phyloP scores from a whole-genome alignment of 1,140 invertebrate genomes.

The Drosophila saltans region DNA sequence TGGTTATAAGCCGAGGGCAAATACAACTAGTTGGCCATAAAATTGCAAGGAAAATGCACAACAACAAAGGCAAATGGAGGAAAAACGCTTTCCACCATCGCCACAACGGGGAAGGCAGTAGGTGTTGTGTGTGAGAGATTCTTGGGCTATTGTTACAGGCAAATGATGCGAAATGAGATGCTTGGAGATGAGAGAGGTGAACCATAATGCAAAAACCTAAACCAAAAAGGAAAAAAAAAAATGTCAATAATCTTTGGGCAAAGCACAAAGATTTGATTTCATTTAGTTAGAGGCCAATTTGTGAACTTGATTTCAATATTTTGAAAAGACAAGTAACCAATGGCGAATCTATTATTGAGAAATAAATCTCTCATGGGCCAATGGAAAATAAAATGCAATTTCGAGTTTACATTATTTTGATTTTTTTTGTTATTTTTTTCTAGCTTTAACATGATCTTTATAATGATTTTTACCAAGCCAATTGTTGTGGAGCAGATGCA shows the following conservation, averaged over 20 bases:
- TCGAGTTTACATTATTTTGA: too few relatives aligned
- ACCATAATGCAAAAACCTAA: neutral
- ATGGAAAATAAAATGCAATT: too few relatives aligned
- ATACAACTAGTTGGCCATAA: conserved; percentile 23
- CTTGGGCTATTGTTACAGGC: conserved; percentile 45
- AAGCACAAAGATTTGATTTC: neutral
- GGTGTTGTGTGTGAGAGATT: conserved; percentile 17
- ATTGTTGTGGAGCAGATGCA: conserved; percentile 48
- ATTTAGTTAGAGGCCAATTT: neutral
- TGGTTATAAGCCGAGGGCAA: conserved; percentile 12
- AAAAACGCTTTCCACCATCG: neutral
- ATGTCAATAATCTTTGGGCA: neutral
- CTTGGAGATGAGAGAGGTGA: neutral
- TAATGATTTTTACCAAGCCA: conserved; percentile 49
- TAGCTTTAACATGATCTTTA: conserved; percentile 4
- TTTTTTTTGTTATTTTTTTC: conserved; percentile 6
- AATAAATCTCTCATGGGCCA: too few relatives aligned
- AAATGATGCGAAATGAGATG: conserved; percentile 51
- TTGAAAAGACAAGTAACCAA: too few relatives aligned
- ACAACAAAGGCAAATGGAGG: conserved; percentile 35
- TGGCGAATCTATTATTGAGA: too few relatives aligned
- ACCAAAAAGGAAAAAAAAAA: conserved; percentile 1
- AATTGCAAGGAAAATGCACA: conserved; percentile 30
- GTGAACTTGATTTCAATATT: too few relatives aligned
- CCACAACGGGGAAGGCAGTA: neutral